Conservation (phyloP, 2,797 vertebrate genomes). For the Acrocephalus scirpaceus region DNA sequence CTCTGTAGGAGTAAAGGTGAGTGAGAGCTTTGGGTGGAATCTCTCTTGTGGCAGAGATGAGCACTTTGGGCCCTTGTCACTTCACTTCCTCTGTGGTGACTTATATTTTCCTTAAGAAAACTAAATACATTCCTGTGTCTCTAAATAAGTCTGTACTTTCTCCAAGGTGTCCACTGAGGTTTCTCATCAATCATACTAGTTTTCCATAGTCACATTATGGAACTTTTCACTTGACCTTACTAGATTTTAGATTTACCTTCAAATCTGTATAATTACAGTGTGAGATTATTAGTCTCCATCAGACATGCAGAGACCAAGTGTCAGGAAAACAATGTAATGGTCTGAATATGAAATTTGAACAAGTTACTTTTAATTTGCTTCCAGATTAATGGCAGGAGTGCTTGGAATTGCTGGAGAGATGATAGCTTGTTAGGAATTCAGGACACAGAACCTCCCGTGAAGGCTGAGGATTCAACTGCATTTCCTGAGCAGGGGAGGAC, state of each 20-base stretch:
- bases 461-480: background rate
- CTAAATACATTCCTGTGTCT: background rate
- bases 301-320: background rate
- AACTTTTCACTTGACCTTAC: background rate
- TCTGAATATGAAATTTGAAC: background rate
- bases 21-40: background rate
- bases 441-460: background rate
- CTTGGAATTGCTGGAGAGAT: background rate
- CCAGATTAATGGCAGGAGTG: background rate
- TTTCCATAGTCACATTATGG: background rate
- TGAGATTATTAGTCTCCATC: background rate
- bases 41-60: background rate
- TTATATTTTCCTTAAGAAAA: background rate
- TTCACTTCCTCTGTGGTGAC: background rate
- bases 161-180: background rate
- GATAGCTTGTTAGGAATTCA: background rate
- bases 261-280: background rate
- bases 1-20: slow-evolving; percentile 89
- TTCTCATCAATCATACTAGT: background rate
- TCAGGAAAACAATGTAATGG: background rate
- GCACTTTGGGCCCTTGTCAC: background rate
- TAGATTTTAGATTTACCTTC: background rate
- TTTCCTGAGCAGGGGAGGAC: background rate
- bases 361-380: background rate
- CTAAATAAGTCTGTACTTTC: background rate